Evolutionary conservation across 2,797 vertebrate genomes (phyloP).

Genomic region (Bryconaethiops microstoma): DNA sequence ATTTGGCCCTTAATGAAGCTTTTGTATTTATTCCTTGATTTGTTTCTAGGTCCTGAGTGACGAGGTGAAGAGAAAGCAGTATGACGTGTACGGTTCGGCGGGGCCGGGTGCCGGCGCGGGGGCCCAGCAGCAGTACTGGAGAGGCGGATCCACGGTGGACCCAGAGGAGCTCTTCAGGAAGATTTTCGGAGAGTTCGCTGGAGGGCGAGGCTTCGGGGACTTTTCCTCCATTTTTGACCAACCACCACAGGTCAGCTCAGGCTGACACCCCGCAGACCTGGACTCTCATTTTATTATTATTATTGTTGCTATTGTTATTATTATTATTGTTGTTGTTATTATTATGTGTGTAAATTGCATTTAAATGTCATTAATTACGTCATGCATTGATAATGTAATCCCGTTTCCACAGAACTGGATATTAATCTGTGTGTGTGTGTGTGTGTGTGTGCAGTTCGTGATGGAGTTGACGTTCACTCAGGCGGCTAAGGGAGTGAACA

Average conservation of each 20-base stretch:
- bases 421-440: constrained; percentile 6
- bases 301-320: too few species aligned
- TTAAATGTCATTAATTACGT: too few species aligned
- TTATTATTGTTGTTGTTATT: too few species aligned
- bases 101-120: constrained; percentile 72
- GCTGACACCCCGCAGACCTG: neutral
- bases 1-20: too few species aligned
- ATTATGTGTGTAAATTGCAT: too few species aligned
- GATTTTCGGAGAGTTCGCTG: constrained; percentile 95
- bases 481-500: constrained; percentile 96
- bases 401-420: too few species aligned
- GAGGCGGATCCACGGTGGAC: constrained; percentile 75
- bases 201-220: constrained; percentile 85
- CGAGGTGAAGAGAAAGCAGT: constrained; percentile 92
- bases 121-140: constrained; percentile 85
- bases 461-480: constrained; percentile 97
- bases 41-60: constrained; percentile 87
- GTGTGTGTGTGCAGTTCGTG: constrained; percentile 78
- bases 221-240: constrained; percentile 89
- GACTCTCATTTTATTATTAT: neutral
- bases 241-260: constrained; percentile 86
- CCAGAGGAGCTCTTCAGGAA: constrained; percentile 96
- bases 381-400: too few species aligned
- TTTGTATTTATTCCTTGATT: too few species aligned
- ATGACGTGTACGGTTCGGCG: constrained; percentile 86